phyloP scores from a whole-genome alignment of 2,888 invertebrate genomes.

The Latrodectus hesperus region DNA sequence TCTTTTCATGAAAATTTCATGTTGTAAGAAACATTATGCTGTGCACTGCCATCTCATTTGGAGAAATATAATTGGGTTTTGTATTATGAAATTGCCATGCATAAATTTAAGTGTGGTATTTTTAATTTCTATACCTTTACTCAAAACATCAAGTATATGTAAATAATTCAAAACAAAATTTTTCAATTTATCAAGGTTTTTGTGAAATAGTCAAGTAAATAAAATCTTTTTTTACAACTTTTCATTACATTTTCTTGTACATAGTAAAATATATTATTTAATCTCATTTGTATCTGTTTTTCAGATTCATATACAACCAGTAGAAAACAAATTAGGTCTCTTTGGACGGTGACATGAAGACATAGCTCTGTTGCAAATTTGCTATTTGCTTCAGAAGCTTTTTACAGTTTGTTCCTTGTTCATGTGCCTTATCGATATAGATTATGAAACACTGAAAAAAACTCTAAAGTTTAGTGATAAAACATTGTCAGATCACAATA shows the following conservation, averaged over 20 bases:
- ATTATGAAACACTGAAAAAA: conserved; percentile 21
- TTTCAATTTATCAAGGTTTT: too few relatives aligned
- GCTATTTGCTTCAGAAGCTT: conserved; percentile 22
- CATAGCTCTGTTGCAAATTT: conserved; percentile 41
- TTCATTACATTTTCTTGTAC: not conserved
- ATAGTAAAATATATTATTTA: not conserved
- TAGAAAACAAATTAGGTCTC: conserved; percentile 44
- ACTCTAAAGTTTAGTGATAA: conserved; percentile 33
- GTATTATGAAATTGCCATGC: too few relatives aligned
- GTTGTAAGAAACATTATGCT: too few relatives aligned
- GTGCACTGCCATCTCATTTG: too few relatives aligned
- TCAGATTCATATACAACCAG: conserved; percentile 60
- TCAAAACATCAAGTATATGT: too few relatives aligned
- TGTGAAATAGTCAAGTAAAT: not conserved
- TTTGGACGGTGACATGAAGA: conserved; percentile 65
- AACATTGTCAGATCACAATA: not conserved
- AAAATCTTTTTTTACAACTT: conserved; percentile 3
- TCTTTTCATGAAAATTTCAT: too few relatives aligned
- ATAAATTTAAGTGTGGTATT: too few relatives aligned
- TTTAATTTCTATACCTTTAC: too few relatives aligned
- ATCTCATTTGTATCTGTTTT: not conserved
- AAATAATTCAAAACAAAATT: too few relatives aligned
- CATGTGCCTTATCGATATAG: conserved; percentile 56
- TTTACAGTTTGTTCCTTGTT: conserved; percentile 49
- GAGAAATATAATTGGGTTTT: too few relatives aligned